phyloP scores from a whole-genome alignment of 2,797 vertebrate species.

The Platalea minor region DNA sequence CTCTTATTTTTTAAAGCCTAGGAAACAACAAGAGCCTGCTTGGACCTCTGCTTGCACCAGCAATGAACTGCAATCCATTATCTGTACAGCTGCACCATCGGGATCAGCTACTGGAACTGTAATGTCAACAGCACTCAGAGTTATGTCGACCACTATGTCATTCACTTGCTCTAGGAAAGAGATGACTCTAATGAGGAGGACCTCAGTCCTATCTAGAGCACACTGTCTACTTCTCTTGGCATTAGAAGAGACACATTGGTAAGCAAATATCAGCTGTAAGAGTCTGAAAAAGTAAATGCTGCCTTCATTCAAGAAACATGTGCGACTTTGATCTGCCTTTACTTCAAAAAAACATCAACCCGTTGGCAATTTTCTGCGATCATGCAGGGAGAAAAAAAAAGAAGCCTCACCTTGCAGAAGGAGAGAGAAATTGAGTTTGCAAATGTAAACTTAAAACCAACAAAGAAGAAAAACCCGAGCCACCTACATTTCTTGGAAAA shows the following conservation, averaged over 20 bases:
- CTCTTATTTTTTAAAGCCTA: neutral
- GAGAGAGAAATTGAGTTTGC: constrained; percentile 11
- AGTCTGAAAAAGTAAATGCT: neutral
- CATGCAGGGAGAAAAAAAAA: neutral
- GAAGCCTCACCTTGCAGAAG: neutral
- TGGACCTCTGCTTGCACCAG: neutral
- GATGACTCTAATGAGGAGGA: neutral
- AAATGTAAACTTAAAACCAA: constrained; percentile 24
- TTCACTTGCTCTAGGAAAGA: neutral
- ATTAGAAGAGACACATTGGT: neutral
- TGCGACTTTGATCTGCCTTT: neutral
- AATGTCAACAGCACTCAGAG: neutral
- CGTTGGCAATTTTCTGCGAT: neutral
- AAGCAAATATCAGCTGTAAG: neutral
- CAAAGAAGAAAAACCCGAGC: neutral
- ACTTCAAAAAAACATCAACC: neutral
- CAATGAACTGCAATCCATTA: neutral
- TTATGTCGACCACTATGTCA: neutral
- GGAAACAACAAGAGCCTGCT: neutral
- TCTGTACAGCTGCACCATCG: neutral
- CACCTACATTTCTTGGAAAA: constrained; percentile 17
- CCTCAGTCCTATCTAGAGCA: neutral
- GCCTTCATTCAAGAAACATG: neutral
- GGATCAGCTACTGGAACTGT: neutral
- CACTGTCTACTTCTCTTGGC: neutral